Conservation (phyloP, 2,113 vertebrate species). For the Leptobrachium leishanense region DNA sequence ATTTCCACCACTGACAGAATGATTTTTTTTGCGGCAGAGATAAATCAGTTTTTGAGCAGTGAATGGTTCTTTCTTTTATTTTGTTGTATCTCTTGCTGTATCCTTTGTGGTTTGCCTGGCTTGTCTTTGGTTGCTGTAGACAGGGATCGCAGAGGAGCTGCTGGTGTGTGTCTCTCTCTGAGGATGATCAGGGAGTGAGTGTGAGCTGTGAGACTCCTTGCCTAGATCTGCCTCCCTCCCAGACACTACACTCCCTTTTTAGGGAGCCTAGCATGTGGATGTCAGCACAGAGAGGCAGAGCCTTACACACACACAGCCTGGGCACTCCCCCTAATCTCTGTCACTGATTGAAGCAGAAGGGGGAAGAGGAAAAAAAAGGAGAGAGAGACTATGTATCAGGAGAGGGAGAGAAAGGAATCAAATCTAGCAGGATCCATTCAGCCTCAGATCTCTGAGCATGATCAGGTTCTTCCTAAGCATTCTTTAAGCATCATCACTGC, state of each 20-base stretch:
- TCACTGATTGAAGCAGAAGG: conserved; percentile 25
- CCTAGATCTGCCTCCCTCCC: conserved; percentile 57
- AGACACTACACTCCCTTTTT: conserved; percentile 65
- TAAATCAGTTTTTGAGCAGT: neutral
- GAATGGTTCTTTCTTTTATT: neutral
- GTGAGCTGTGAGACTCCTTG: conserved; percentile 53
- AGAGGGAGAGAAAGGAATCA: conserved; percentile 51
- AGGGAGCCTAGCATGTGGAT: conserved; percentile 72
- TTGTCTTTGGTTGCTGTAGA: conserved; percentile 7
- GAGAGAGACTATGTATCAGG: neutral
- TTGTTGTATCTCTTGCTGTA: neutral
- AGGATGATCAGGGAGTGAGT: conserved; percentile 47
- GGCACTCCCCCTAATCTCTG: conserved; percentile 20
- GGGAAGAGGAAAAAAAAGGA: neutral
- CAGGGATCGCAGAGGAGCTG: neutral
- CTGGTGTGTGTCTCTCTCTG: conserved; percentile 5
- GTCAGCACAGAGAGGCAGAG: conserved; percentile 71
- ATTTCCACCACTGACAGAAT: conserved; percentile 1
- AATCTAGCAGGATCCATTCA: conserved; percentile 34
- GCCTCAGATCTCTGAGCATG: neutral
- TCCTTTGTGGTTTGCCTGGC: conserved; percentile 5
- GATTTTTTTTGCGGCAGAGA: no score
- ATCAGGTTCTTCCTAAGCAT: neutral
- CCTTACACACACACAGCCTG: conserved; percentile 51
- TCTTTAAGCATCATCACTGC: neutral